Percentiles rank a stretch among this genome's conserved stretches.
Evolutionary conservation across 2,888 invertebrate species (phyloP).

Genomic region (Portevinia maculata): DNA sequence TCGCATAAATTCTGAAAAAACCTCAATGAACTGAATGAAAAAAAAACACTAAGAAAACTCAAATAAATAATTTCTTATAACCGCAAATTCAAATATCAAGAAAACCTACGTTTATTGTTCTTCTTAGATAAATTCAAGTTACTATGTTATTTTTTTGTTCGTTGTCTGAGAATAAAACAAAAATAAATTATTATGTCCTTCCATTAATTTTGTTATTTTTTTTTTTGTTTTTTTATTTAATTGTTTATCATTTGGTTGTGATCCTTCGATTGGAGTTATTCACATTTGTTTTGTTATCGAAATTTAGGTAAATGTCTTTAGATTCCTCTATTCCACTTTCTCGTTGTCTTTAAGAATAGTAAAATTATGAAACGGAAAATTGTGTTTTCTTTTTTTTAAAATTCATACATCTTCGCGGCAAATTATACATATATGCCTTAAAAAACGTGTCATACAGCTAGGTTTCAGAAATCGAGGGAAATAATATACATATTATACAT

Average conservation of each 20-base stretch:
- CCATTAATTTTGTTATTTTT: conserved; percentile 17
- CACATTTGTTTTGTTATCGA: conserved; percentile 48
- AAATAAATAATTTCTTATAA: conserved; percentile 38
- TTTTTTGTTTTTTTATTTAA: conserved; percentile 18
- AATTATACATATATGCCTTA: no score
- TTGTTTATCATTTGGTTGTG: conserved; percentile 13
- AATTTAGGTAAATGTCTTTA: conserved; percentile 38
- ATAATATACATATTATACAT: no score
- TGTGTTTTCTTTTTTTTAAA: no score
- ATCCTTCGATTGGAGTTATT: conserved; percentile 33
- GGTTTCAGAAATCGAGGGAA: no score
- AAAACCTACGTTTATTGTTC: conserved; percentile 57
- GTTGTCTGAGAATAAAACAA: conserved; percentile 46
- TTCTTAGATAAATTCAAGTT: conserved; percentile 59
- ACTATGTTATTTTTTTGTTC: conserved; percentile 48
- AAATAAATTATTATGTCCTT: conserved; percentile 32
- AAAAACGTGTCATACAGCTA: no score
- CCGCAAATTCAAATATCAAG: conserved; percentile 62
- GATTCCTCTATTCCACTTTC: conserved; percentile 37
- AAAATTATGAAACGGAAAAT: conserved; percentile 50
- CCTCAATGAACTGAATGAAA: conserved; percentile 34
- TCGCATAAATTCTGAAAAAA: conserved; percentile 52
- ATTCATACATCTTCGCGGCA: no score
- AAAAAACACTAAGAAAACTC: conserved; percentile 24
- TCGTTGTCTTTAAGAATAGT: conserved; percentile 7